Conservation (phyloP, 2,888 invertebrate species). For the Amblyteles armatorius region DNA sequence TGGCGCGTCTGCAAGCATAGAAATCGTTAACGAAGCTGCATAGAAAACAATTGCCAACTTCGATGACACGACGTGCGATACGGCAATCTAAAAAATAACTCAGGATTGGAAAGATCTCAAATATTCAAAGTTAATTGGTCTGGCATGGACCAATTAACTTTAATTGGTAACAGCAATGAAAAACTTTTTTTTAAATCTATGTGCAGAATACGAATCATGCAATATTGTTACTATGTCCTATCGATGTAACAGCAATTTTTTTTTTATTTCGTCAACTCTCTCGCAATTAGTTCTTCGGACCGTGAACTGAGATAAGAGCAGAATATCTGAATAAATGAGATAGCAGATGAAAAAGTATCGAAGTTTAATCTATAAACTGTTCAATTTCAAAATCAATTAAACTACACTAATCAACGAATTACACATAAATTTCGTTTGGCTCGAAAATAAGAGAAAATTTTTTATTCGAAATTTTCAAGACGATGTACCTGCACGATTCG, state of each 20-base stretch:
- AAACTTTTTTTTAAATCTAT: not conserved
- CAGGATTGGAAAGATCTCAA: not conserved
- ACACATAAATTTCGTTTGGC: not conserved
- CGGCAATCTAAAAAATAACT: not conserved
- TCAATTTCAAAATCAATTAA: not conserved
- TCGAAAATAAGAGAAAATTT: not conserved
- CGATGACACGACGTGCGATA: too few relatives aligned
- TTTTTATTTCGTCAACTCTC: not conserved
- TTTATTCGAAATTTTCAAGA: not conserved
- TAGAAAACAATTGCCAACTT: not conserved
- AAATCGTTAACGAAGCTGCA: slow-evolving; percentile 70
- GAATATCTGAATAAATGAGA: slow-evolving; percentile 6
- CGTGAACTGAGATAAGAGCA: not conserved
- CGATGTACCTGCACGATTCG: not conserved
- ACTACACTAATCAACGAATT: not conserved
- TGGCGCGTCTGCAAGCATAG: slow-evolving; percentile 93
- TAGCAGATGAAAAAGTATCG: not conserved
- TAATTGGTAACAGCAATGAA: not conserved
- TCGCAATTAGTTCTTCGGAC: not conserved
- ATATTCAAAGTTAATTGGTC: not conserved
- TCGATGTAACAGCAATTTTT: not conserved
- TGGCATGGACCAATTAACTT: too few relatives aligned
- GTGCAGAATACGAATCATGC: not conserved
- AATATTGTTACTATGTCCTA: not conserved
- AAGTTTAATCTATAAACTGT: not conserved